Conservation (phyloP, 1,140 invertebrate species). For the Sinella curviseta region DNA sequence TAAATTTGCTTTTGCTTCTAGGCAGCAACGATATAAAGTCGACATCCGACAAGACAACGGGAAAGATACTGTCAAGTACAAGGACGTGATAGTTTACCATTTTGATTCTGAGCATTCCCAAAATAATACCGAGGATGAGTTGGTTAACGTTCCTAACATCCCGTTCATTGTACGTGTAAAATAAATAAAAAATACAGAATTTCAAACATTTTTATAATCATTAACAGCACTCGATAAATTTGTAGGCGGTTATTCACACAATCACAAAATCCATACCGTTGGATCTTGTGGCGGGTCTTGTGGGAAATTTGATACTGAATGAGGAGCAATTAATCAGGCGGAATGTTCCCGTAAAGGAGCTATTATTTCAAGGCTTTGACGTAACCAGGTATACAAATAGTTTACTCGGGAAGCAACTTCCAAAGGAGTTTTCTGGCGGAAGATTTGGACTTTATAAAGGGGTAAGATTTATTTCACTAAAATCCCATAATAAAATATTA, state of each 20-base stretch:
- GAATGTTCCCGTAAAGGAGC: background rate
- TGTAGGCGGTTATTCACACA: background rate
- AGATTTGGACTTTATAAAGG: slow-evolving; percentile 27
- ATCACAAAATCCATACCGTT: background rate
- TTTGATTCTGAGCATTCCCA: background rate
- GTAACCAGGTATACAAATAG: background rate
- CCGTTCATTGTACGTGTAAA: slow-evolving; percentile 3
- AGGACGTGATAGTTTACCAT: background rate
- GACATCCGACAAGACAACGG: background rate
- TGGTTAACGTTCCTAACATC: background rate
- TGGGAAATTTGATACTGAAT: background rate
- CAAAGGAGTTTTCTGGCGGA: slow-evolving; percentile 13
- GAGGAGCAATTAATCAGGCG: background rate
- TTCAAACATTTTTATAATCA: background rate
- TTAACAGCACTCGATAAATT: too few relatives aligned
- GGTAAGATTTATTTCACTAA: background rate
- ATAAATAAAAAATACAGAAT: too few relatives aligned
- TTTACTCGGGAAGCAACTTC: background rate
- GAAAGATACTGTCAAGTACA: background rate
- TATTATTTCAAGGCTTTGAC: slow-evolving; percentile 7
- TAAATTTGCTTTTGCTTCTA: background rate
- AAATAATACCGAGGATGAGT: background rate
- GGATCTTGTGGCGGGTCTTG: background rate
- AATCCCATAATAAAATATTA: too few relatives aligned
- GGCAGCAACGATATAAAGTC: slow-evolving; percentile 17